Evolutionary conservation across 1,140 invertebrate species (phyloP).

Genomic region (Ditylenchus dipsaci): DNA sequence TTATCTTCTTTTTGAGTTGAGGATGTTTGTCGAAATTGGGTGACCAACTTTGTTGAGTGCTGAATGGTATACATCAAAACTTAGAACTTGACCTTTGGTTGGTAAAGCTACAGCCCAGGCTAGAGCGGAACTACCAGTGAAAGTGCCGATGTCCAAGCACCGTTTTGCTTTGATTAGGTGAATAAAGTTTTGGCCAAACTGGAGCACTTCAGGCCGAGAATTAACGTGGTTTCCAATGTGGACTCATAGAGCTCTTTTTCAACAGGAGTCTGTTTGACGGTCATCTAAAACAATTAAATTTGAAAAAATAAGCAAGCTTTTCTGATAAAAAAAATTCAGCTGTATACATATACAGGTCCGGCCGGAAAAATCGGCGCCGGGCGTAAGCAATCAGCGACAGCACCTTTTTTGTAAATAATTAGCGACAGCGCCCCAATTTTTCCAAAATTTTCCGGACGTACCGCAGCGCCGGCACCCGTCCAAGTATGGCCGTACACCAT

Average conservation of each 20-base stretch:
- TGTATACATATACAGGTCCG: no score
- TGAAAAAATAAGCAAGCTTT: no score
- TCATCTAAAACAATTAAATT: constrained; percentile 11
- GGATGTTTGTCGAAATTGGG: constrained; percentile 45
- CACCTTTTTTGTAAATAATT: no score
- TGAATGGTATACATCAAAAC: constrained; percentile 57
- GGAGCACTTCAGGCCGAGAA: constrained; percentile 59
- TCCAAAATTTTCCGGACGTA: no score
- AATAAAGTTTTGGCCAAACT: constrained; percentile 57
- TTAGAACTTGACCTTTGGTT: no score
- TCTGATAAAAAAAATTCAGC: no score
- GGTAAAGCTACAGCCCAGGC: constrained; percentile 58
- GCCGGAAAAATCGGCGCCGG: no score
- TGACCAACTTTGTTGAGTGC: constrained; percentile 37
- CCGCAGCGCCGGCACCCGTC: no score
- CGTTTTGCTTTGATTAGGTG: constrained; percentile 54
- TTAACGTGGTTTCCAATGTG: constrained; percentile 34
- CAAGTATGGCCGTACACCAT: no score
- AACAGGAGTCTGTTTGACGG: constrained; percentile 19
- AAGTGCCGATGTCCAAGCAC: constrained; percentile 60
- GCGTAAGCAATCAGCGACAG: no score
- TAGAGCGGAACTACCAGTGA: constrained; percentile 58
- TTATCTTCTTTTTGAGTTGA: constrained; percentile 59
- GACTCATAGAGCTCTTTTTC: constrained; percentile 30
- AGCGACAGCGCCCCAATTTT: no score